phyloP scores from a whole-genome alignment of 2,888 invertebrate species.

The Junonia oenone region DNA sequence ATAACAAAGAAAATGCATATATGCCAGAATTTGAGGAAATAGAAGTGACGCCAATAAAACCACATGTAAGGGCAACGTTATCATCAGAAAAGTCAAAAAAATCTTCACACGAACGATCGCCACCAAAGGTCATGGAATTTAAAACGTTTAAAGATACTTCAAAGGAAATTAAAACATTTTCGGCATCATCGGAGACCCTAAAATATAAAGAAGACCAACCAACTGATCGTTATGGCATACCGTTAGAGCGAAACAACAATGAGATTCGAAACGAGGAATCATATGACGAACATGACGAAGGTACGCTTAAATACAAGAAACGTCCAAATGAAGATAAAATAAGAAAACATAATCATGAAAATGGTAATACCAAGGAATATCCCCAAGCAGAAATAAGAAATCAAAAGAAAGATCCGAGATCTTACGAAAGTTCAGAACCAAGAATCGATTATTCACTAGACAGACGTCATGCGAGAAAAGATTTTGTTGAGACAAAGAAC shows the following conservation, averaged over 20 bases:
- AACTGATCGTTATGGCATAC: constrained; percentile 67
- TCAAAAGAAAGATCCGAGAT: constrained; percentile 57
- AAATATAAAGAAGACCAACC: constrained; percentile 70
- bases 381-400: constrained; percentile 60
- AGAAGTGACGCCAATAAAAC: constrained; percentile 71
- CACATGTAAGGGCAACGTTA: constrained; percentile 65
- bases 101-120: constrained; percentile 58
- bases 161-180: constrained; percentile 72
- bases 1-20: constrained; percentile 65
- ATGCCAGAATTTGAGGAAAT: constrained; percentile 76
- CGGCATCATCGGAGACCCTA: constrained; percentile 72
- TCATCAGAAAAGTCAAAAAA: constrained; percentile 66
- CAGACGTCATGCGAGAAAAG: constrained; percentile 60
- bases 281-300: constrained; percentile 66
- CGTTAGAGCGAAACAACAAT: constrained; percentile 62
- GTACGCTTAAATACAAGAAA: constrained; percentile 72
- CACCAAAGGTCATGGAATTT: constrained; percentile 70
- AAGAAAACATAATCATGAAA: constrained; percentile 55
- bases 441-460: constrained; percentile 71
- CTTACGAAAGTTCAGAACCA: constrained; percentile 58
- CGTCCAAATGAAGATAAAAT: constrained; percentile 64
- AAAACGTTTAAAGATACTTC: constrained; percentile 75
- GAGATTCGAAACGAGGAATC: constrained; percentile 55
- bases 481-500: constrained; percentile 55
- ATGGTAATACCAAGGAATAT: constrained; percentile 57